A percentile compares a stretch with the other conserved stretches of the same genome.
Evolutionary conservation across 2,888 invertebrate species (phyloP).

Genomic region (Unio delphinus): DNA sequence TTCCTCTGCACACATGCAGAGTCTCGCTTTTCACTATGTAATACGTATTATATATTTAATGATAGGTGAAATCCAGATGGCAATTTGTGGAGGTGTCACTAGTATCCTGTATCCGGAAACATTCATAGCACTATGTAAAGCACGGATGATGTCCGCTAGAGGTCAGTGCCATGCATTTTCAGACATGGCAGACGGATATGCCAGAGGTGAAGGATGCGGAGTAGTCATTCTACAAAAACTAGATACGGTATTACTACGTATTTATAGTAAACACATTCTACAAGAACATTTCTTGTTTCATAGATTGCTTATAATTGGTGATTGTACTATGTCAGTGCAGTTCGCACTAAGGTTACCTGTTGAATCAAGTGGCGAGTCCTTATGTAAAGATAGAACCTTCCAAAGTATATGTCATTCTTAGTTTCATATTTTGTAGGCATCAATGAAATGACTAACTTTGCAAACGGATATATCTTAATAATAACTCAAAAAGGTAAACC

Average conservation of each 20-base stretch:
- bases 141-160: slow-evolving; percentile 46
- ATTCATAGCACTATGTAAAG: slow-evolving; percentile 37
- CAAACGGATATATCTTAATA: no score
- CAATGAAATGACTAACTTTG: no score
- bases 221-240: slow-evolving; percentile 45
- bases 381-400: no score
- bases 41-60: not conserved
- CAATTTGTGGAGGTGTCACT: slow-evolving; percentile 46
- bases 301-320: no score
- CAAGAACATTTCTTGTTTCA: not conserved
- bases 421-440: no score
- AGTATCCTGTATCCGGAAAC: slow-evolving; percentile 39
- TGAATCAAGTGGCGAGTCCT: no score
- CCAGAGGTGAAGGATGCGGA: slow-evolving; percentile 51
- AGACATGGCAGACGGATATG: slow-evolving; percentile 47
- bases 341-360: no score
- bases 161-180: slow-evolving; percentile 51
- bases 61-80: slow-evolving; percentile 29
- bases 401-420: no score
- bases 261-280: not conserved
- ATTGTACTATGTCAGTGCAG: no score
- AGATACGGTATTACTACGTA: slow-evolving; percentile 17
- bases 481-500: no score
- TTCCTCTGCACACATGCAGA: no score
- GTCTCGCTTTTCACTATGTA: not conserved